phyloP scores from a whole-genome alignment of 53 echinoderm and acorn worm species.

The Apostichopus leukothele region DNA sequence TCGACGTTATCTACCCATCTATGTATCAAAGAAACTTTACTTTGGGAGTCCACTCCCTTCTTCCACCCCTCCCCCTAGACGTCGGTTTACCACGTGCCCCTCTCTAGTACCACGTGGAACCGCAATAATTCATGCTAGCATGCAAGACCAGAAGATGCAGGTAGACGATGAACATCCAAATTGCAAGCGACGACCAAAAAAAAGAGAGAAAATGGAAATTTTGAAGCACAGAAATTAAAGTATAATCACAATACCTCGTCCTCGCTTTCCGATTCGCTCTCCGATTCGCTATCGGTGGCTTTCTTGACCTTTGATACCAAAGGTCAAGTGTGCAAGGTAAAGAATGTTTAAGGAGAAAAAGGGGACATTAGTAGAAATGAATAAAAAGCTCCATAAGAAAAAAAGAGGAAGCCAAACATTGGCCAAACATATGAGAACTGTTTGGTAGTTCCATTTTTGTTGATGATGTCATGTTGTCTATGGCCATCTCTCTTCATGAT shows the following conservation, averaged over 20 bases:
- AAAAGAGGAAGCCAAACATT: too few relatives aligned
- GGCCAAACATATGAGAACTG: too few relatives aligned
- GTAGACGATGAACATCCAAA: not conserved
- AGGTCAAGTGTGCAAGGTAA: slow-evolving; percentile 16
- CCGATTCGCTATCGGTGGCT: slow-evolving; percentile 88
- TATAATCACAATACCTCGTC: slow-evolving; percentile 54
- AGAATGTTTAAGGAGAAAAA: slow-evolving; percentile 8
- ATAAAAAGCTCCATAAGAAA: too few relatives aligned
- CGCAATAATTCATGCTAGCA: not conserved
- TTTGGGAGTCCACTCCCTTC: too few relatives aligned
- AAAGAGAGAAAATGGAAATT: not conserved
- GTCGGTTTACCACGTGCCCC: not conserved
- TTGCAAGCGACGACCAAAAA: not conserved
- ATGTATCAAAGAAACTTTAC: too few relatives aligned
- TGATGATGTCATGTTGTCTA: too few relatives aligned
- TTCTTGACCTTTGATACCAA: slow-evolving; percentile 76
- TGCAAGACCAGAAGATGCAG: not conserved
- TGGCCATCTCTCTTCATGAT: too few relatives aligned
- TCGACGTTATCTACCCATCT: too few relatives aligned
- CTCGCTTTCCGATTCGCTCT: slow-evolving; percentile 85
- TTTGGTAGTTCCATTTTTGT: too few relatives aligned
- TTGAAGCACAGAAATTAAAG: not conserved
- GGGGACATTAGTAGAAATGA: not conserved
- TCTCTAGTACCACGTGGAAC: not conserved
- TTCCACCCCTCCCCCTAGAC: too few relatives aligned